Base-by-base conservation (phyloP, 2,888 invertebrate species). In the Ormyrus thymus region DNA sequence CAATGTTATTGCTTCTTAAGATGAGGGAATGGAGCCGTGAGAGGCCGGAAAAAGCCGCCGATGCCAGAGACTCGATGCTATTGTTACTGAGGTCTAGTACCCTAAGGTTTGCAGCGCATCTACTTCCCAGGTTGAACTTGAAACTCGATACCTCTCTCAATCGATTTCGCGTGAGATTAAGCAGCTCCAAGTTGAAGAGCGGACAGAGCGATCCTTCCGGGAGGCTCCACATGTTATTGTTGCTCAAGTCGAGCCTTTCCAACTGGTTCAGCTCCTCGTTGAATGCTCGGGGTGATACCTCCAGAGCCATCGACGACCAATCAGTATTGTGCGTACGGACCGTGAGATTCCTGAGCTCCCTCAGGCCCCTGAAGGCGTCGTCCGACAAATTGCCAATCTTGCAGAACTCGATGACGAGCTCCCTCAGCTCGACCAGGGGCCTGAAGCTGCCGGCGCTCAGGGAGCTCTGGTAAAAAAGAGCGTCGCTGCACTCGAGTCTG, bases 251-350 rank as follows among this genome's bases (percentile, higher is more conserved):
- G 82, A 96, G 91, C 84, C 94, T 92, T 88, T 95, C 95, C 81
- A 96, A 91, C 83, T 94, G 92, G 82, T 93, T 93, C 15, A 95
- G 92, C 85, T 95, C 95, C 85, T 94, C 93, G 81, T 94, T 93
- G 89, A 95, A 95, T 56, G 95, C 95, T 72, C 94, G 93, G 13
- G 93, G 92, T 58, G 95, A 94, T 81, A 96, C 92, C 88, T 95
- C 95, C 81, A 96, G 91, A 73, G 95, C 93, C 93, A 95, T 95
- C 71, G 95, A 94, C 58, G 95, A 94, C 95, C 95, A 95, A 88
- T 95, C 95, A 59, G 95, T 95, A 90, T 96, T 96, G 90, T 96
- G 95, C 70, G 96, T 96, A 85, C 95, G 93, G 82, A 97, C 93
- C 62, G 96, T 96, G 78, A 97, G 91, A 89, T 95, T 95, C 83